These are phyloP conservation scores for Sarotherodon lohbergeri DNA, from an alignment of 2,113 vertebrate species.

Conservation along the genomic window DNA sequence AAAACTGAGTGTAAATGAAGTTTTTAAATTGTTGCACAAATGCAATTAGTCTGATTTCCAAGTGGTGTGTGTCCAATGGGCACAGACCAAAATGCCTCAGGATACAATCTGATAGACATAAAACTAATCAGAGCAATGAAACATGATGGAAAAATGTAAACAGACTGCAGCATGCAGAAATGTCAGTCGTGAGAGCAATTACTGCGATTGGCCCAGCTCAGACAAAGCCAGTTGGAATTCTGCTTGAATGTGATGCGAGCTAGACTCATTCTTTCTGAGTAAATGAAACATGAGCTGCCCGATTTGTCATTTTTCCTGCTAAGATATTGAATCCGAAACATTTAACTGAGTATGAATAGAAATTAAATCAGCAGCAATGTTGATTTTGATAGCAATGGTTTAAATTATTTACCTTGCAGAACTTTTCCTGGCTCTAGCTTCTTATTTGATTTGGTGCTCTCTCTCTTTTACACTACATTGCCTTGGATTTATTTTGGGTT, in stretches of 20 bases:
- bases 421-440: not conserved
- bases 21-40: not conserved
- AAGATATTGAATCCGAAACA: not conserved
- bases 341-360: not conserved
- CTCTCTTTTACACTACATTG: not conserved
- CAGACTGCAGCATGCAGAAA: not conserved
- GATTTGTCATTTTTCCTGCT: not conserved
- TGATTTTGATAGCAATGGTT: not conserved
- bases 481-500: not conserved
- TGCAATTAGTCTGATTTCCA: not conserved
- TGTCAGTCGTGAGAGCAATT: not conserved
- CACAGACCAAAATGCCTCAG: not conserved
- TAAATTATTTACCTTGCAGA: not conserved
- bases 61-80: not conserved
- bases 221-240: not conserved
- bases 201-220: not conserved
- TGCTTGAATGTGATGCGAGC: not conserved
- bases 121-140: not conserved
- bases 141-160: not conserved
- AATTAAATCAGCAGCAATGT: not conserved
- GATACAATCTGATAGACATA: not conserved
- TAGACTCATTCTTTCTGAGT: rapidly evolving
- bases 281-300: rapidly evolving
- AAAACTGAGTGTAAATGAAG: not conserved
- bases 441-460: not conserved